Evolutionary conservation across 2,888 invertebrate species (phyloP), one percentile per base, ranked within the genome.

Genomic region (Laspeyria flexula): DNA sequence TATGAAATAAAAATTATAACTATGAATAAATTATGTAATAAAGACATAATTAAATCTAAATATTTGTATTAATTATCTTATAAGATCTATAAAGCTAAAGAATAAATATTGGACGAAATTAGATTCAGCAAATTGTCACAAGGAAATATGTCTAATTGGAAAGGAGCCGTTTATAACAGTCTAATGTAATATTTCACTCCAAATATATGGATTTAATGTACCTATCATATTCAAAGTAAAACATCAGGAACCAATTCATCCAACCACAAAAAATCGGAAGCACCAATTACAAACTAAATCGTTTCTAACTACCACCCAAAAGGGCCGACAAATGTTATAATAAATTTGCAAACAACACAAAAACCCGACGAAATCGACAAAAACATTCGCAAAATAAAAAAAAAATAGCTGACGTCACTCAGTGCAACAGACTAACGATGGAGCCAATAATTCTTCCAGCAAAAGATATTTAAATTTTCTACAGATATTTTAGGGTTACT

Each of bases 341-440:
- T 89, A 88, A 90, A 89, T 87, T 81, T 79, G 63, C 77, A 53
- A 64, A 65, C 66, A 55, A 71, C 29, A 75, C 74, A 89, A 90
- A 90, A 90, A 90, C 77, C 77, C 79, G 85, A 77, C 83, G 72
- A 88, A 84, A 83, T 64, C 75, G 74, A 69, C 77, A 77, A 88
- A 90, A 88, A 89, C 86, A 78, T 50, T 58, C 43, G 31, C 25
- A 30, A 55, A 54, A 51, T 58, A 60, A 67, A 33, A 55, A 47
- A 44, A 58, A 56, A 15, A 30, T 13, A 38, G 25, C 27, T 73
- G 85, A 85, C 87, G 78, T 90, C 88, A 82, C 82, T 81, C 81
- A 70, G 77, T 79, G 83, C 81, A 83, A 79, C 79, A 67, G 79
- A 78, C 85, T 90, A 88, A 90, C 86, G 88, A 89, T 82, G 77